Evolutionary conservation across 2,888 invertebrate genomes (phyloP).

Genomic region (Sycophila texana): DNA sequence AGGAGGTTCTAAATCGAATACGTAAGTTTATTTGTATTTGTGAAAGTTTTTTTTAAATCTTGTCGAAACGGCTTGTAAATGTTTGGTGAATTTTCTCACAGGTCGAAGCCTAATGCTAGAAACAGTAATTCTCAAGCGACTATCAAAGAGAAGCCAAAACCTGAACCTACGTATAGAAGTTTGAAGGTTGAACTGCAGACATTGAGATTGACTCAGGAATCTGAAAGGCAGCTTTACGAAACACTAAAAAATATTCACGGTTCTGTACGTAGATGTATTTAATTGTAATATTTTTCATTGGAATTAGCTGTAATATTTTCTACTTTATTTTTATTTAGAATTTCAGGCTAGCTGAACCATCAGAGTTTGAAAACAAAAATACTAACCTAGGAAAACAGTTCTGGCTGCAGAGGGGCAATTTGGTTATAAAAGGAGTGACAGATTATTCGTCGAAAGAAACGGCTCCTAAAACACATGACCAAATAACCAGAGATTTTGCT

Average conservation of each 20-base stretch:
- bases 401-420: conserved; percentile 87
- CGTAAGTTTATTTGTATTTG: conserved; percentile 48
- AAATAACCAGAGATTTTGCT: conserved; percentile 84
- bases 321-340: conserved; percentile 70
- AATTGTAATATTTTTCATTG: not conserved
- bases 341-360: conserved; percentile 76
- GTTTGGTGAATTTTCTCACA: conserved; percentile 25
- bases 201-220: conserved; percentile 81
- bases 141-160: conserved; percentile 39
- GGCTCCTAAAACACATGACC: conserved; percentile 79
- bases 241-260: conserved; percentile 86
- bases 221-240: conserved; percentile 85
- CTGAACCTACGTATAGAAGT: conserved; percentile 28
- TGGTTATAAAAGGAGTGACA: conserved; percentile 84
- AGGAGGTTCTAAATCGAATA: conserved; percentile 54
- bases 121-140: conserved; percentile 44
- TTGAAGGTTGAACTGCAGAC: conserved; percentile 86
- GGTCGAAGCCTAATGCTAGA: conserved; percentile 31
- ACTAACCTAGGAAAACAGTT: conserved; percentile 83
- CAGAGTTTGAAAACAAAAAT: conserved; percentile 81
- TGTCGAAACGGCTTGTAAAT: not conserved
- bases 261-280: conserved; percentile 77
- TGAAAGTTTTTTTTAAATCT: not conserved
- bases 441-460: conserved; percentile 82
- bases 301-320: conserved; percentile 11